Evolutionary conservation across 2,888 invertebrate genomes (phyloP), one percentile per base, ranked within the genome.

Genomic region (Vanessa cardui): DNA sequence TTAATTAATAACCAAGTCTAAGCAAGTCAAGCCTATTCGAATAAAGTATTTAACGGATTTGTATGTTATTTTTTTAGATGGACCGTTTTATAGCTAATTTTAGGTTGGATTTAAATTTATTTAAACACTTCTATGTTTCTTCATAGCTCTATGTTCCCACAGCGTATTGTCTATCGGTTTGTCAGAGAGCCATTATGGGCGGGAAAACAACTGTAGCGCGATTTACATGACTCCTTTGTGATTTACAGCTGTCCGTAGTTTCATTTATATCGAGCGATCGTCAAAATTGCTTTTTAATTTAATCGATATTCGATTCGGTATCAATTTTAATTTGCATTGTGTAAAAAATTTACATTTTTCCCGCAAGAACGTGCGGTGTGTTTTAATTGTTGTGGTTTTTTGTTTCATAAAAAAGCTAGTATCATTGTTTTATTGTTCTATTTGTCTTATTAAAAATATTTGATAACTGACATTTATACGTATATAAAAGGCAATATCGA

Each of bases 181-280:
- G 75, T 74, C 76, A 71, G 71, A 76, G 73, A 74, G 76, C 79
- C 77, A 82, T 83, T 80, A 82, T 78, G 77, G 79, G 72, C 73
- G 75, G 72, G 78, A 80, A 84, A 85, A 85, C 85, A 82, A 81
- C 74, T 84, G 84, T 84, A 84, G 83, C 80, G 71, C 71, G 80
- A 81, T 87, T 88, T 86, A 89, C 87, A 87, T 78, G 78, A 76
- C 74, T 80, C 86, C 86, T 88, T 88, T 88, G 87, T 87, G 80
- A 81, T 82, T 83, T 83, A 84, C 83, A 82, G 78, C 76, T 70
- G 72, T 74, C 72, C 62, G 64, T 71, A 71, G 68, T 66, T 72
- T 73, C 72, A 77, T 81, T 80, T 80, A 79, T 80, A 81, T 76
- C 72, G 72, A 74, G 74, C 75, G 72, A 72, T 76, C 70, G 66